Percentiles rank a stretch among this genome's conserved stretches.
Conservation (phyloP, 2,888 invertebrate genomes). For the Sycophila texana region DNA sequence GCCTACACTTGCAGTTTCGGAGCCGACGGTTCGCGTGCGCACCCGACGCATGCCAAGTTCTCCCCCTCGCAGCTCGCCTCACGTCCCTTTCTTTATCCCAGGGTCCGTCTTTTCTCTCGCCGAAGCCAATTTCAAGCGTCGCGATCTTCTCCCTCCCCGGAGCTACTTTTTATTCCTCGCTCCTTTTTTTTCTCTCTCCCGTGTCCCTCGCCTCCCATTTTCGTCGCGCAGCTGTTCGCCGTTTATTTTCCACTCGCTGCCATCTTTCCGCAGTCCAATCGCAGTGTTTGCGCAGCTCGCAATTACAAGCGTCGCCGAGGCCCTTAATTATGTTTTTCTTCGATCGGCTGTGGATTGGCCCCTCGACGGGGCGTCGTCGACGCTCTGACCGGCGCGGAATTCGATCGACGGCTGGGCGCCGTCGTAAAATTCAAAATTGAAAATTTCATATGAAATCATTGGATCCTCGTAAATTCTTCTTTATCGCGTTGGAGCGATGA, state of each 20-base stretch:
- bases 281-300: no score
- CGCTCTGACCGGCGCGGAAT: background rate
- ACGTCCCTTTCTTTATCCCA: conserved; percentile 2
- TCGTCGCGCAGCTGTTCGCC: background rate
- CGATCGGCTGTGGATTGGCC: no score
- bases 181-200: conserved; percentile 29
- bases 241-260: no score
- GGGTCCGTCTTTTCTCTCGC: conserved; percentile 41
- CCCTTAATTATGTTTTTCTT: no score
- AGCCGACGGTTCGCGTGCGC: conserved; percentile 59
- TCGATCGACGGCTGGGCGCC: no score
- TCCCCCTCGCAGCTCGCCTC: conserved; percentile 12
- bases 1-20: conserved; percentile 57
- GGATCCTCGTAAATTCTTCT: no score
- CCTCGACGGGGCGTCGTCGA: no score
- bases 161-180: background rate
- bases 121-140: conserved; percentile 54
- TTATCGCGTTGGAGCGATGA: no score
- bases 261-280: no score
- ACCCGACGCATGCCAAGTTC: conserved; percentile 72
- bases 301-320: no score
- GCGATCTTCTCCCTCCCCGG: conserved; percentile 26
- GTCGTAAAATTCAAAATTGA: background rate
- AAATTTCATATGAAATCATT: background rate
- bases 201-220: background rate